These are phyloP conservation scores for Lethocerus indicus DNA, from an alignment of 1,140 invertebrate species.

Conservation along the genomic window DNA sequence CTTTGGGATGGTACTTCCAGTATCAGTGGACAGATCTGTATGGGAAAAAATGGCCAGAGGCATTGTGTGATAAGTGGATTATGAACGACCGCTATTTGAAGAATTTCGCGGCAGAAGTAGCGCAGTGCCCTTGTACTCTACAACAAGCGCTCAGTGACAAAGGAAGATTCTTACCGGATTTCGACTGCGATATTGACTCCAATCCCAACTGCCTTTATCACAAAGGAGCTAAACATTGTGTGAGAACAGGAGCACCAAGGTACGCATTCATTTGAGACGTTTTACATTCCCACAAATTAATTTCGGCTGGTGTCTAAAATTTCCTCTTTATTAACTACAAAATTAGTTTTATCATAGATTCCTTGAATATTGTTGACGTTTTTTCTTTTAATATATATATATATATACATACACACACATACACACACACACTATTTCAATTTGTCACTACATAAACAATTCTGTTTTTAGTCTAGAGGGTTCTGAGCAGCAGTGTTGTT, in stretches of 20 bases:
- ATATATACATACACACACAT: no score
- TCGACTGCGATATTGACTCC: slow-evolving; percentile 77
- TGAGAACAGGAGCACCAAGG: slow-evolving; percentile 80
- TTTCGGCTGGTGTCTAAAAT: no score
- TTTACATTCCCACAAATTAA: no score
- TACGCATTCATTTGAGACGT: no score
- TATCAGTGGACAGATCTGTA: slow-evolving; percentile 67
- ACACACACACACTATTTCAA: no score
- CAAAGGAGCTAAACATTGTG: slow-evolving; percentile 76
- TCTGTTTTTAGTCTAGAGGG: slow-evolving; percentile 53
- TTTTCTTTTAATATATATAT: neutral
- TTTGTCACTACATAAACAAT: no score
- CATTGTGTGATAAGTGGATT: slow-evolving; percentile 76
- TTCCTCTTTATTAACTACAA: neutral
- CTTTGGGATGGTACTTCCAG: slow-evolving; percentile 80
- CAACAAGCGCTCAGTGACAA: slow-evolving; percentile 81
- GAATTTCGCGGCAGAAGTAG: slow-evolving; percentile 66
- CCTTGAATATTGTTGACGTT: neutral
- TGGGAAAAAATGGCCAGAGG: slow-evolving; percentile 61
- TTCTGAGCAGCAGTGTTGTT: slow-evolving; percentile 92
- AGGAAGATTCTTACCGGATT: slow-evolving; percentile 81
- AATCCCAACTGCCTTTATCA: slow-evolving; percentile 83
- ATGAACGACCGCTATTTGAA: slow-evolving; percentile 70
- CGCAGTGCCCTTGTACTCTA: slow-evolving; percentile 80
- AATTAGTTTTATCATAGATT: neutral